phyloP scores from a whole-genome alignment of 2,113 vertebrate species.

The Picathartes gymnocephalus region DNA sequence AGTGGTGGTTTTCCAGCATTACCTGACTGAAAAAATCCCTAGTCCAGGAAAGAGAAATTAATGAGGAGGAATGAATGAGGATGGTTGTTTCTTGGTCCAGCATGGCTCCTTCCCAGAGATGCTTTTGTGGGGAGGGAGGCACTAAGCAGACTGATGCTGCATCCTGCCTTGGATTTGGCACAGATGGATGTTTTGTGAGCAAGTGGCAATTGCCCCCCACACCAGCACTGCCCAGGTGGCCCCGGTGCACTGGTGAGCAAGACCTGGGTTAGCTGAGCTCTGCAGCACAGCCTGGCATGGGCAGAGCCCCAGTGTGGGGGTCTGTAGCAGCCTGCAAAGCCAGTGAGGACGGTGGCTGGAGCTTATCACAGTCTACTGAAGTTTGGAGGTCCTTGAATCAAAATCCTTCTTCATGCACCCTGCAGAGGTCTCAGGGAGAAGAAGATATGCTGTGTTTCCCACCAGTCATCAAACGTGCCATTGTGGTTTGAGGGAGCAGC shows the following conservation, averaged over 20 bases:
- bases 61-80: background rate
- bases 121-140: background rate
- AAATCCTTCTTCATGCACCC: background rate
- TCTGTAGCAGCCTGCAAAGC: background rate
- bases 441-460: background rate
- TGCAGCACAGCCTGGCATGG: background rate
- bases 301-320: background rate
- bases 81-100: background rate
- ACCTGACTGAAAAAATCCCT: background rate
- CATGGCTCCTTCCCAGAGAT: background rate
- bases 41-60: background rate
- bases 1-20: background rate
- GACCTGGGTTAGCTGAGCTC: background rate
- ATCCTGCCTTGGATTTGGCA: background rate
- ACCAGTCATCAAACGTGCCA: background rate
- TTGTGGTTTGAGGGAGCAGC: background rate
- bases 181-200: rapidly evolving
- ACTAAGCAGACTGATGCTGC: background rate
- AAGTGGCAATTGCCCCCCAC: background rate
- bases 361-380: rapidly evolving
- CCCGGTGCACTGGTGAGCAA: background rate
- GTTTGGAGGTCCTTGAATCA: background rate
- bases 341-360: background rate
- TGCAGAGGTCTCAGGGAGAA: background rate
- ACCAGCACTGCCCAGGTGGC: background rate